Percentiles rank a stretch among this genome's conserved stretches.
These are phyloP conservation scores for Porites divaricata DNA, from an alignment of 92 coral and sea anemone species.

Conservation along the genomic window DNA sequence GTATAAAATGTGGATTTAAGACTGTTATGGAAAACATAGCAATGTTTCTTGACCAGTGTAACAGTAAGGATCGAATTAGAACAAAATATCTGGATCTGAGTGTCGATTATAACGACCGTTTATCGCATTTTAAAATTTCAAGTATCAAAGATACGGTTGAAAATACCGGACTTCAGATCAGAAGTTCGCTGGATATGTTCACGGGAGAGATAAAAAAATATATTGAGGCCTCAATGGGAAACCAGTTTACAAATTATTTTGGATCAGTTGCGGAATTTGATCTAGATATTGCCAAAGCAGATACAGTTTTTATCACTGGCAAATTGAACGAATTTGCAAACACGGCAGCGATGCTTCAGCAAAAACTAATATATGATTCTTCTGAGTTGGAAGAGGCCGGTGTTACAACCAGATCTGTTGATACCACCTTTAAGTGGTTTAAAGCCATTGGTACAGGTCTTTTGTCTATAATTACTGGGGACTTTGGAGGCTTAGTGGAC, in stretches of 20 bases:
- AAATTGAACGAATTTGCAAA: constrained; percentile 40
- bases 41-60: constrained; percentile 53
- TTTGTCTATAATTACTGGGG: constrained; percentile 40
- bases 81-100: constrained; percentile 44
- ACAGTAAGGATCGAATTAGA: constrained; percentile 47
- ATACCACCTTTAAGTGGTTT: constrained; percentile 53
- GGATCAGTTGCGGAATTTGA: constrained; percentile 52
- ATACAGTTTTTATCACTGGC: constrained; percentile 47
- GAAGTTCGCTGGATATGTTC: constrained; percentile 45
- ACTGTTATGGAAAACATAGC: constrained; percentile 47
- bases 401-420: constrained; percentile 35
- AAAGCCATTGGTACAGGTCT: constrained; percentile 56
- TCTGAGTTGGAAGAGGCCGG: constrained; percentile 46
- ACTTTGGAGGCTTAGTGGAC: constrained; percentile 54
- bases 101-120: constrained; percentile 50
- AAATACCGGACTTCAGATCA: constrained; percentile 56
- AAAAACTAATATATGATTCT: constrained; percentile 44
- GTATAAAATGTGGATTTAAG: constrained; percentile 54
- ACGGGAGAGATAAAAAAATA: constrained; percentile 46
- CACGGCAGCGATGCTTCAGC: constrained; percentile 39
- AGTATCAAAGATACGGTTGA: constrained; percentile 57
- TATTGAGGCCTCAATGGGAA: constrained; percentile 54
- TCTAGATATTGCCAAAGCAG: constrained; percentile 57
- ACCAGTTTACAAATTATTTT: constrained; percentile 50
- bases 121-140: constrained; percentile 57